Base-by-base conservation (phyloP, 2,888 invertebrate genomes). In the Sarcophaga caerulescens region DNA sequence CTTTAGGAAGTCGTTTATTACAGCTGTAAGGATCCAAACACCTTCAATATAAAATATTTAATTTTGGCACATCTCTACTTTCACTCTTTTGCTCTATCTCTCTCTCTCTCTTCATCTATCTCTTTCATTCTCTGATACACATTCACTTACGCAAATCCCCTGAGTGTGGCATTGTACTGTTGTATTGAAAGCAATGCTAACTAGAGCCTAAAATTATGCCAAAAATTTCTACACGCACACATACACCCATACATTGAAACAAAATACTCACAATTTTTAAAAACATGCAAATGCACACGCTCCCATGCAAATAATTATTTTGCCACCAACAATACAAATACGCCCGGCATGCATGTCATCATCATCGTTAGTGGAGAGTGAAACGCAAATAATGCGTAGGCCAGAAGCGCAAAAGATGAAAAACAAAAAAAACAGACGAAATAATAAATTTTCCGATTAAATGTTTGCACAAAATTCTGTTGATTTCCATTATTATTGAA, bases 171-270 rank as follows among this genome's bases (percentile, higher is more conserved):
- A 47, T 59, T 57, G 25, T 25, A 11, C 17, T 47, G 68, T 19
- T 47, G 68, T 69, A 52, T 59, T 63, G 68, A 83, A 83, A 68
- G 63, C 57, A 73, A 62, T 79, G 82, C 71, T 71, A 86, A 84
- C 69, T 87, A 87, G 70, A 84, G 85, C 84, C 90, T 88, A 86
- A 89, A 90, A 90, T 89, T 89, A 89, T 89, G 89, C 89, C 88
- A 87, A 84, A 88, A 89, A 87, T 88, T 69, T 88, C 88, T 85
- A 87, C 21, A 78, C 3, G 11, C 19, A 63, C 52, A 21, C 62
- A 60, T 19, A 23, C 14, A 12, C 4, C 11, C n/a, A 57, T 57
- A 59, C 17, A 21, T 45, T 68, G 19, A 10, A 45, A 35, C 35
- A 5, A 47, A 69, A 52, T 52, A 25, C 10, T 52, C 52, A 65